A percentile compares a stretch with the other conserved stretches of the same genome.
phyloP scores from a whole-genome alignment of 2,797 vertebrate species.

The Limnodromus scolopaceus region DNA sequence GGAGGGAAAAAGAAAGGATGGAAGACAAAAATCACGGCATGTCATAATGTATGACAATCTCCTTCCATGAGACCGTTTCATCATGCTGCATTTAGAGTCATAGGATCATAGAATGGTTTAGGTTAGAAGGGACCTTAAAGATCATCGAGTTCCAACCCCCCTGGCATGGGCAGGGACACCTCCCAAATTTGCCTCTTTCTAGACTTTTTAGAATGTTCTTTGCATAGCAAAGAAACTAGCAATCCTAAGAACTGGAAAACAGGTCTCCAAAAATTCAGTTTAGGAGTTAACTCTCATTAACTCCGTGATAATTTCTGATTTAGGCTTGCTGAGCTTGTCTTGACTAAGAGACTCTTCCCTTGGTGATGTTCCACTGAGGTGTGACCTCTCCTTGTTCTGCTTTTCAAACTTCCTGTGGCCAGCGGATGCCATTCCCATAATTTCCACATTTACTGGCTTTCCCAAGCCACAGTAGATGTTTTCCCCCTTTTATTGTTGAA shows the following conservation, averaged over 20 bases:
- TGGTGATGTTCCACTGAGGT: accelerated
- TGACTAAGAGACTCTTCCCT: not conserved
- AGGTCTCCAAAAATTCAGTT: not conserved
- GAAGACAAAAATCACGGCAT: not conserved
- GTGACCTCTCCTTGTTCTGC: not conserved
- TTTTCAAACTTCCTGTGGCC: not conserved
- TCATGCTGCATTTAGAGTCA: not conserved
- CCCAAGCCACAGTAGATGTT: not conserved
- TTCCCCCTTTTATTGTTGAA: not conserved
- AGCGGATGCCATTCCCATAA: not conserved
- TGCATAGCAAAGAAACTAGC: not conserved
- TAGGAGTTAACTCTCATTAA: too few relatives aligned
- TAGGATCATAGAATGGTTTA: too few relatives aligned
- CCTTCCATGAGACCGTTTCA: not conserved
- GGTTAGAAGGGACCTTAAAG: too few relatives aligned
- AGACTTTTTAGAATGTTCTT: not conserved
- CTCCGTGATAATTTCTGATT: not conserved
- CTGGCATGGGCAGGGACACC: too few relatives aligned
- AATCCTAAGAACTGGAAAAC: not conserved
- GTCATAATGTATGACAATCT: not conserved
- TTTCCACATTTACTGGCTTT: not conserved
- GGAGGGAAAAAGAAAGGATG: not conserved
- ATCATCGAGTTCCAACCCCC: too few relatives aligned
- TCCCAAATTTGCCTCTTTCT: not conserved
- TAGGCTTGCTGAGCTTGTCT: not conserved